Percentiles rank a stretch among this genome's conserved stretches.
Conservation (phyloP, 2,113 vertebrate species). For the Hippopotamus amphibius region DNA sequence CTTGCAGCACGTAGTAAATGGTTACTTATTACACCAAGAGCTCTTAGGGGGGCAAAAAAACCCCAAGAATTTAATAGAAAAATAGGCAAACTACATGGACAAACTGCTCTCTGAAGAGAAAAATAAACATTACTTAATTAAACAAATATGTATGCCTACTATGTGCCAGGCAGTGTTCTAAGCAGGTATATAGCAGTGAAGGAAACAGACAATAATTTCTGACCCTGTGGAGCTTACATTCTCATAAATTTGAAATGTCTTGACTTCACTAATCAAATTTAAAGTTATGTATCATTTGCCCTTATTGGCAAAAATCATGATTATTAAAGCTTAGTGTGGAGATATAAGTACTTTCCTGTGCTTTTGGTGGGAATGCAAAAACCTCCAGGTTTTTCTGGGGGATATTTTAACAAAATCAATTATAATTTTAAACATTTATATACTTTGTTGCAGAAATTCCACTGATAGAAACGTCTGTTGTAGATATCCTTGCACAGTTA, state of each 20-base stretch:
- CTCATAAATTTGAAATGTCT: neutral
- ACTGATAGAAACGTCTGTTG: neutral
- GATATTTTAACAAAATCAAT: neutral
- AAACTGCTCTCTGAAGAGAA: neutral
- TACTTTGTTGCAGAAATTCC: neutral
- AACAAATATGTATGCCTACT: neutral
- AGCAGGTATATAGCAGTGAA: neutral
- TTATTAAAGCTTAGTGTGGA: neutral
- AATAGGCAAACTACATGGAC: neutral
- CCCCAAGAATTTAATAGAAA: neutral
- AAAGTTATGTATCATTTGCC: neutral
- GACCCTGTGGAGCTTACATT: neutral
- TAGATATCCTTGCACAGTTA: neutral
- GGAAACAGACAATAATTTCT: neutral
- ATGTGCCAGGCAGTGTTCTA: neutral
- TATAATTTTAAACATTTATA: neutral
- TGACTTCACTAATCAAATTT: conserved; percentile 5
- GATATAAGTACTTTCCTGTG: neutral
- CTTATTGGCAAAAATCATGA: neutral
- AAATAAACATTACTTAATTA: conserved; percentile 1
- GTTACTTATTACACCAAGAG: neutral
- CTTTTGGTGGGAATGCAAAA: neutral
- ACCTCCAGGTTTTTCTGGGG: neutral
- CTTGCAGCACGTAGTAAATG: neutral
- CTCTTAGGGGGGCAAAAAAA: neutral